These are phyloP conservation scores for Thereva nobilitata DNA, from an alignment of 2,888 invertebrate genomes.

Conservation along the genomic window DNA sequence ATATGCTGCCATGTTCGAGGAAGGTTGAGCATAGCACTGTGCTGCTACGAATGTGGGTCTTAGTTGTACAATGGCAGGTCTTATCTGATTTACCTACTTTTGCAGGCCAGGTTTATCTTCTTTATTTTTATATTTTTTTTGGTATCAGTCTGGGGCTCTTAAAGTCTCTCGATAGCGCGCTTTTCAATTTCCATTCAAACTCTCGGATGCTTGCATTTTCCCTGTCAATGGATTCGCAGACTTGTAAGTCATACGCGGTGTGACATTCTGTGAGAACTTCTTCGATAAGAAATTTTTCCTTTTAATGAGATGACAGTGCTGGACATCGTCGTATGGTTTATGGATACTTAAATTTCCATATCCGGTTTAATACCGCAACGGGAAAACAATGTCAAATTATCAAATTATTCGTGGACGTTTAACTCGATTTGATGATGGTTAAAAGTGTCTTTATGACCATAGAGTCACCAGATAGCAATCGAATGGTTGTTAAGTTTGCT, in stretches of 20 bases:
- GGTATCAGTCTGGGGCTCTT: constrained; percentile 21
- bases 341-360: constrained; percentile 33
- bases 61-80: constrained; percentile 37
- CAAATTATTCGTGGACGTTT: too few relatives aligned
- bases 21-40: background rate
- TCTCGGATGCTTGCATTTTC: constrained; percentile 19
- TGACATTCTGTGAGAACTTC: constrained; percentile 36
- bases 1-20: background rate
- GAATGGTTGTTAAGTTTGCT: too few relatives aligned
- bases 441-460: too few relatives aligned
- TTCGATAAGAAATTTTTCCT: constrained; percentile 32
- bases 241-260: constrained; percentile 26
- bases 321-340: constrained; percentile 7
- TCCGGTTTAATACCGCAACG: constrained; percentile 5
- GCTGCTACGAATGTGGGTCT: constrained; percentile 36
- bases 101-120: constrained; percentile 40
- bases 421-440: too few relatives aligned
- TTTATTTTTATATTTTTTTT: constrained; percentile 13
- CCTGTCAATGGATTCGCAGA: constrained; percentile 30
- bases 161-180: constrained; percentile 6
- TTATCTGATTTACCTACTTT: constrained; percentile 43
- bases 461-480: too few relatives aligned
- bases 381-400: background rate
- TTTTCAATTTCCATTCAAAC: constrained; percentile 28
- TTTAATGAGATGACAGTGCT: constrained; percentile 19